A percentile compares a stretch with the other conserved stretches of the same genome.
Conservation (phyloP, 2,888 invertebrate genomes). For the Chrysolina oricalcia region DNA sequence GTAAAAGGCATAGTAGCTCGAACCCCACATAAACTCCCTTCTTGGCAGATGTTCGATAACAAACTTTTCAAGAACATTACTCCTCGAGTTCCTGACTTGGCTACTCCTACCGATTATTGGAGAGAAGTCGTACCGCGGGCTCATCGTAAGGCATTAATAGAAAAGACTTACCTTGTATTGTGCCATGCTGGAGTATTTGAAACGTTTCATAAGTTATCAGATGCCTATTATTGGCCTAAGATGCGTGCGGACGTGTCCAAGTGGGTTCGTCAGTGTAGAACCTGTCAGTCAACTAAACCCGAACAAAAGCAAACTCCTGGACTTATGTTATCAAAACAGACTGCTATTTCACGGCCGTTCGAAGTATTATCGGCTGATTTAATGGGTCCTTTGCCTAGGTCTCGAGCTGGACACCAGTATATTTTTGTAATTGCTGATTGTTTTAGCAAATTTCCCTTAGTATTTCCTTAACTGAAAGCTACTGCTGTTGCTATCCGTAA, state of each 20-base stretch:
- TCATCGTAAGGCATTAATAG: slow-evolving; percentile 8
- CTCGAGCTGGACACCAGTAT: too few relatives aligned
- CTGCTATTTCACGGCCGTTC: slow-evolving; percentile 37
- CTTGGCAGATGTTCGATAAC: neutral
- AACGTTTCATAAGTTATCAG: slow-evolving; percentile 37
- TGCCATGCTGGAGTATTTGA: slow-evolving; percentile 35
- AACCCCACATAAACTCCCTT: neutral
- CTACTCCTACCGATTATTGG: neutral
- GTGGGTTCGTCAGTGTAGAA: slow-evolving; percentile 19
- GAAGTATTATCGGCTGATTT: slow-evolving; percentile 48
- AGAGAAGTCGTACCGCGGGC: neutral
- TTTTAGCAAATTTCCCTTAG: too few relatives aligned
- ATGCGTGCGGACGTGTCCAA: slow-evolving; percentile 28
- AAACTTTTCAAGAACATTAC: neutral
- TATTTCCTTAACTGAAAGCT: too few relatives aligned
- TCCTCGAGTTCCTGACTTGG: neutral
- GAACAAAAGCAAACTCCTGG: slow-evolving; percentile 39
- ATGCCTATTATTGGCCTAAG: slow-evolving; percentile 37
- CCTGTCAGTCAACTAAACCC: slow-evolving; percentile 21
- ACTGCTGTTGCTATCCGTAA: too few relatives aligned
- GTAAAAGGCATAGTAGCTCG: neutral
- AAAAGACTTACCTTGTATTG: neutral
- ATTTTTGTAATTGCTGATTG: too few relatives aligned
- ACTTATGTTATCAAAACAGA: slow-evolving; percentile 31
- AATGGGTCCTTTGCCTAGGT: slow-evolving; percentile 33